phyloP scores from a whole-genome alignment of 2,888 invertebrate genomes.

The Ernsta delagoae region DNA sequence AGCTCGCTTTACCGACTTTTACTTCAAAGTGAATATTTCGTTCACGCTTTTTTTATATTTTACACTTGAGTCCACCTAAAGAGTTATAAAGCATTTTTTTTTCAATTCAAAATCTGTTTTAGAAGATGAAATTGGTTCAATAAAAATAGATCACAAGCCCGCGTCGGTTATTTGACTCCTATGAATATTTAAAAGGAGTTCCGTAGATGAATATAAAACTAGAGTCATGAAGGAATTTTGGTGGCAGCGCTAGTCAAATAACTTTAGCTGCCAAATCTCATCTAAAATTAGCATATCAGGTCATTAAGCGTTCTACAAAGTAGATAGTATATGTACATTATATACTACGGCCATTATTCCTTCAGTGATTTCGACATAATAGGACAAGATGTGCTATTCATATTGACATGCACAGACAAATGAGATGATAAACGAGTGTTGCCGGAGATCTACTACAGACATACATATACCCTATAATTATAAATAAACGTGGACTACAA shows the following conservation, averaged over 20 bases:
- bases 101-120: constrained; percentile 15
- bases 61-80: constrained; percentile 11
- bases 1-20: constrained; percentile 68
- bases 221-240: background rate
- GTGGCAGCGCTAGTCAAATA: background rate
- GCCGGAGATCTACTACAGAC: too few species aligned
- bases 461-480: too few species aligned
- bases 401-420: constrained; percentile 14
- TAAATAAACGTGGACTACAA: too few species aligned
- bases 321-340: background rate
- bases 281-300: background rate
- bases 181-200: constrained; percentile 22
- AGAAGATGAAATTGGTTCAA: constrained; percentile 10
- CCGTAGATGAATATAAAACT: constrained; percentile 12
- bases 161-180: constrained; percentile 8
- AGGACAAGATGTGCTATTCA: constrained; percentile 18
- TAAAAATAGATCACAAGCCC: constrained; percentile 20
- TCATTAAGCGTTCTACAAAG: background rate
- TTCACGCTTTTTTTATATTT: constrained; percentile 53
- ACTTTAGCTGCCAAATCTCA: constrained; percentile 6
- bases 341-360: background rate
- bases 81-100: constrained; percentile 25
- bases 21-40: constrained; percentile 68
- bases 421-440: constrained; percentile 10
- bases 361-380: constrained; percentile 7